Base-by-base conservation (phyloP, 2,888 invertebrate species). In the Protonemura montana region DNA sequence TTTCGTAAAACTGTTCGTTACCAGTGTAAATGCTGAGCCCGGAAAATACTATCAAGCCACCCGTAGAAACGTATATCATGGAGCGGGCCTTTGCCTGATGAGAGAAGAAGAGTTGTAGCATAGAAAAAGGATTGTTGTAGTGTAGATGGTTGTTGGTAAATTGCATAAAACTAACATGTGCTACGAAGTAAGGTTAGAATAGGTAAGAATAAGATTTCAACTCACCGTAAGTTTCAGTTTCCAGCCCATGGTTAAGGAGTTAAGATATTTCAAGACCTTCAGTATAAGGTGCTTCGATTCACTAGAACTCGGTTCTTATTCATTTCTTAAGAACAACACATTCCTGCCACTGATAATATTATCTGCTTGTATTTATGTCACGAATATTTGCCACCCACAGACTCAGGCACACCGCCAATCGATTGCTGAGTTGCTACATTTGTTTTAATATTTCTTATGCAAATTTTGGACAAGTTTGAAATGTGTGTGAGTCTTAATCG, bases 1-100 rank as follows among this genome's bases (percentile, higher is more conserved):
- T 92, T 85, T 94, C 93, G 91, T 97, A 98, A 91, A 97, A 97
- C 88, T 94, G 94, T 90, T 95, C 95, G 90, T 97, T 95, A 88
- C 95, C 95, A 89, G 94, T 94, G 90, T 95, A 95, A 80, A 95
- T 91, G 89, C 94, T 95, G 87, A 96, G 92, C 0, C 94, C 95
- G 87, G 93, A 92, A 90, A 96, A 97, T 0, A 94, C 91, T 26
- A 94, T 90, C 10, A 93, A 90, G 27, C 96, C 96, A 10, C 96
- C 94, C 35, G 93, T 88, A n/a, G 94, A 93, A 1, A 97, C 91
- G 87, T 93, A 92, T 29, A 95, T 91, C 59, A 95, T 90, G 0
- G 96, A 95, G 90, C 93, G 95, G 0, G 96, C 88, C 92, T 96
- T 96, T 89, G 93, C 92, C 94, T 95, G 89, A 77, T 90, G 91